Percentiles rank a stretch among this genome's conserved stretches.
These are phyloP conservation scores for Chaetoderma sp. DNA, from an alignment of 2,888 invertebrate species.

Conservation along the genomic window DNA sequence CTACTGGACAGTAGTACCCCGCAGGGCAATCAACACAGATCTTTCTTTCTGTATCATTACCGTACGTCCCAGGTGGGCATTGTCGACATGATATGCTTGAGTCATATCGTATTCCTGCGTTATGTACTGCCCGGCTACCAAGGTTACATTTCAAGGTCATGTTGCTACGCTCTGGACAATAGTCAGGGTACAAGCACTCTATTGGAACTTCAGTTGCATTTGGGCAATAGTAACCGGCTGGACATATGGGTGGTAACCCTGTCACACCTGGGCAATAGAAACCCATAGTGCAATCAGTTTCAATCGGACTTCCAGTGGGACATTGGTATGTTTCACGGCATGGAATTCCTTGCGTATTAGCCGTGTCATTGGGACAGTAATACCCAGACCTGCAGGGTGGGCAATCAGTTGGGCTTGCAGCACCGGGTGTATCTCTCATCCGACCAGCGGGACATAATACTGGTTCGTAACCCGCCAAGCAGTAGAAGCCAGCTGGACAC, in stretches of 20 bases:
- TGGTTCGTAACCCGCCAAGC: constrained; percentile 57
- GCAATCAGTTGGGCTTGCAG: constrained; percentile 50
- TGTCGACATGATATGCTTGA: constrained; percentile 49
- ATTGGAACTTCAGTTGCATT: constrained; percentile 55
- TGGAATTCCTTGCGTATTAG: constrained; percentile 57
- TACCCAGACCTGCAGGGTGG: constrained; percentile 54
- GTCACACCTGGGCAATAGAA: constrained; percentile 58
- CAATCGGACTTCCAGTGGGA: constrained; percentile 54
- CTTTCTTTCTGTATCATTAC: constrained; percentile 54
- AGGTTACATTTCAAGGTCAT: constrained; percentile 56
- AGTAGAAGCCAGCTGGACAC: constrained; percentile 64
- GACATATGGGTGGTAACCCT: constrained; percentile 58
- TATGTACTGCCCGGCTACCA: constrained; percentile 55
- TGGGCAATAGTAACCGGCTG: constrained; percentile 62
- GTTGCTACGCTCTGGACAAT: constrained; percentile 62
- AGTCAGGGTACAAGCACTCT: constrained; percentile 55
- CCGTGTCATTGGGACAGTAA: constrained; percentile 61
- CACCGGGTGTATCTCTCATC: constrained; percentile 57
- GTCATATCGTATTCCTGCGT: constrained; percentile 50
- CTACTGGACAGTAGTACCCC: constrained; percentile 65
- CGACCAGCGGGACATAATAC: constrained; percentile 61
- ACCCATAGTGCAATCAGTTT: constrained; percentile 54
- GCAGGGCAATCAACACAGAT: constrained; percentile 59
- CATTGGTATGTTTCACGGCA: constrained; percentile 60
- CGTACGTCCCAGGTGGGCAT: constrained; percentile 63